A percentile compares a stretch with the other conserved stretches of the same genome.
Evolutionary conservation across 2,797 vertebrate species (phyloP).

Genomic region (Myotis vivesi): DNA sequence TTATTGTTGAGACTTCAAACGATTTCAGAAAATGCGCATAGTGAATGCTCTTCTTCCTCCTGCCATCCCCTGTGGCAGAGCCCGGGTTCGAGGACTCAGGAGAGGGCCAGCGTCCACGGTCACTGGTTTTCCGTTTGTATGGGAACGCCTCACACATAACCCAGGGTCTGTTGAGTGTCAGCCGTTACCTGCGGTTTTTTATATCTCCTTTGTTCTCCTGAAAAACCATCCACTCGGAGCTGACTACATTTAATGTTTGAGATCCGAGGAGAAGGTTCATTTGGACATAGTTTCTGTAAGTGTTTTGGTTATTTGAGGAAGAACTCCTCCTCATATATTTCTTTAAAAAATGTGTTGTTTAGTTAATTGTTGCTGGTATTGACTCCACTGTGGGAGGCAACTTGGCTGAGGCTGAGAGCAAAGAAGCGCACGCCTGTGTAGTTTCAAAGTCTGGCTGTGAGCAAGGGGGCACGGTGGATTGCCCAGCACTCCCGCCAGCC

Average conservation of each 20-base stretch:
- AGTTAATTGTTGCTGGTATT: background rate
- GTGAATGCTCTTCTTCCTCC: background rate
- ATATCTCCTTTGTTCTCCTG: background rate
- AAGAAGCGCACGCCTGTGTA: accelerated
- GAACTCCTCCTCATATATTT: background rate
- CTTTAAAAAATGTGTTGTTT: background rate
- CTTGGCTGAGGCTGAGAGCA: background rate
- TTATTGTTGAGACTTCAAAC: slow-evolving; percentile 4
- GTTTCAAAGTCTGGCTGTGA: background rate
- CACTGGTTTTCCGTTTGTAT: background rate
- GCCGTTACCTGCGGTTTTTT: background rate
- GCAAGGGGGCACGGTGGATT: accelerated
- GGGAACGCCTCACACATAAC: too few relatives aligned
- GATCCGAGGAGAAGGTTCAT: background rate
- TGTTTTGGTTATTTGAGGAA: background rate
- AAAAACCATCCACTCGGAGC: background rate
- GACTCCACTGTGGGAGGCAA: accelerated
- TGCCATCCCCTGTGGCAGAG: background rate
- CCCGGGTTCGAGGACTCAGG: accelerated
- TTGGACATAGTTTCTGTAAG: background rate
- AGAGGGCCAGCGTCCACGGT: background rate
- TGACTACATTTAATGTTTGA: background rate
- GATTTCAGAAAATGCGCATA: background rate
- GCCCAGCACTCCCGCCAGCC: too few relatives aligned
- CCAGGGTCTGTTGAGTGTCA: background rate